phyloP scores from a whole-genome alignment of 2,113 vertebrate species.

The Phycodurus eques region DNA sequence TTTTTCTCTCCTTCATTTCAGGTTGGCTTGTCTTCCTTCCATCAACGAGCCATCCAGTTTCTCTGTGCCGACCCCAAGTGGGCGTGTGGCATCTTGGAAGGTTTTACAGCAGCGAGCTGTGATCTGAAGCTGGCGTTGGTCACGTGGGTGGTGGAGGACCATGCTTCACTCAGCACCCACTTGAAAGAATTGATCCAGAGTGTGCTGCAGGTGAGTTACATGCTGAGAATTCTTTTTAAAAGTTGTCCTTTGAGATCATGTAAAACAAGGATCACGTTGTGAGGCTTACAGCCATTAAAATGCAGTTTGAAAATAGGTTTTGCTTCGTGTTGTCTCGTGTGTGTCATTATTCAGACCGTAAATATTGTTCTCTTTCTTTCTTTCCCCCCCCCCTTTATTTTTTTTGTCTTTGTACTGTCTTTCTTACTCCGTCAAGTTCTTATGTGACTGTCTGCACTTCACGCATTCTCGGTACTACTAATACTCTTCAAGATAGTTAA shows the following conservation, averaged over 20 bases:
- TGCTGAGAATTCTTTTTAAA: conserved; percentile 12
- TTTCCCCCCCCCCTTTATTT: too few species aligned
- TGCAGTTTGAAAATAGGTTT: too few species aligned
- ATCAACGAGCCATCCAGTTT: conserved; percentile 70
- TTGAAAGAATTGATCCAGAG: conserved; percentile 59
- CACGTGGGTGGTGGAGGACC: conserved; percentile 60
- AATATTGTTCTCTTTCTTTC: too few species aligned
- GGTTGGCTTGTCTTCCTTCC: conserved; percentile 77
- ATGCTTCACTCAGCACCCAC: conserved; percentile 19
- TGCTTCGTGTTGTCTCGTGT: too few species aligned
- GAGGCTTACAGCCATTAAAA: not conserved
- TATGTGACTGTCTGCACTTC: not conserved
- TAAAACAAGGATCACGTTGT: not conserved
- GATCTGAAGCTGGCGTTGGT: conserved; percentile 72
- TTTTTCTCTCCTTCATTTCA: conserved; percentile 44
- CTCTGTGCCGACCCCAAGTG: conserved; percentile 50
- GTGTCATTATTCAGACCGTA: too few species aligned
- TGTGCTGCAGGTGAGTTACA: conserved; percentile 74
- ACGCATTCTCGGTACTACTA: not conserved
- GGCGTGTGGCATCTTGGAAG: conserved; percentile 57
- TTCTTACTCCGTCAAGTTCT: not conserved
- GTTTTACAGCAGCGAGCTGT: conserved; percentile 49
- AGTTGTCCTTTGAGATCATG: conserved; percentile 21
- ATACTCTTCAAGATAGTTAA: too few species aligned
- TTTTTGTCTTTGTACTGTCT: too few species aligned